phyloP scores from a whole-genome alignment of 1,140 invertebrate species.

The Magallana ariakensis region DNA sequence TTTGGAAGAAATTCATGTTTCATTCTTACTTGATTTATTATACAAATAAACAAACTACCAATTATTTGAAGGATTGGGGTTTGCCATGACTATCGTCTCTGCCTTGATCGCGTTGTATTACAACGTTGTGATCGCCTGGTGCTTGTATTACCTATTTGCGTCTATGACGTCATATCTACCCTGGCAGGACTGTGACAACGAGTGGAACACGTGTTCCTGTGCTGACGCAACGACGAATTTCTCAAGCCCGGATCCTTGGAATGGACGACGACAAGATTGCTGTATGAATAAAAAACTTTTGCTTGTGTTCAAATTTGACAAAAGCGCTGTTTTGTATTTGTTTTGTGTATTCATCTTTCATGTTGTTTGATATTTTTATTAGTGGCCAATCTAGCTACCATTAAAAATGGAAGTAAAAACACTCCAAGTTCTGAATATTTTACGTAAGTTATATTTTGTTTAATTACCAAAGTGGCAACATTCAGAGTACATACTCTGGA shows the following conservation, averaged over 20 bases:
- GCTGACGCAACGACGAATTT: slow-evolving; percentile 55
- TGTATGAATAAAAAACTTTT: slow-evolving; percentile 36
- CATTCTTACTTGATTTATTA: no score
- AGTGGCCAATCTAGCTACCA: not conserved
- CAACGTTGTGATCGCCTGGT: slow-evolving; percentile 80
- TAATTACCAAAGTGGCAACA: no score
- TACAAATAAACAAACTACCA: no score
- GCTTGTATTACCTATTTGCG: slow-evolving; percentile 77
- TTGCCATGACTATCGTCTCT: slow-evolving; percentile 84
- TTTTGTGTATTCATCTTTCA: not conserved
- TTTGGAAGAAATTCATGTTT: not conserved
- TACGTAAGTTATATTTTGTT: not conserved
- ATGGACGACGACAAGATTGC: slow-evolving; percentile 50
- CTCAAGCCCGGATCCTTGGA: slow-evolving; percentile 56
- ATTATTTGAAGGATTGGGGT: slow-evolving; percentile 85
- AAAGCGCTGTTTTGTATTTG: no score
- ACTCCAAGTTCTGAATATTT: slow-evolving; percentile 4
- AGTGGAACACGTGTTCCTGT: slow-evolving; percentile 81
- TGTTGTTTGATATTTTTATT: not conserved
- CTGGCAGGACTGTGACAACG: slow-evolving; percentile 73
- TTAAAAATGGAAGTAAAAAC: not conserved
- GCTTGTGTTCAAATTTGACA: no score
- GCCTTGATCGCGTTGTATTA: slow-evolving; percentile 80
- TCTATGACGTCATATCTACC: slow-evolving; percentile 76
- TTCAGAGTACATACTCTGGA: no score